Evolutionary conservation across 2,113 vertebrate genomes (phyloP), one percentile per base, ranked within the genome.

Genomic region (Zingel zingel): DNA sequence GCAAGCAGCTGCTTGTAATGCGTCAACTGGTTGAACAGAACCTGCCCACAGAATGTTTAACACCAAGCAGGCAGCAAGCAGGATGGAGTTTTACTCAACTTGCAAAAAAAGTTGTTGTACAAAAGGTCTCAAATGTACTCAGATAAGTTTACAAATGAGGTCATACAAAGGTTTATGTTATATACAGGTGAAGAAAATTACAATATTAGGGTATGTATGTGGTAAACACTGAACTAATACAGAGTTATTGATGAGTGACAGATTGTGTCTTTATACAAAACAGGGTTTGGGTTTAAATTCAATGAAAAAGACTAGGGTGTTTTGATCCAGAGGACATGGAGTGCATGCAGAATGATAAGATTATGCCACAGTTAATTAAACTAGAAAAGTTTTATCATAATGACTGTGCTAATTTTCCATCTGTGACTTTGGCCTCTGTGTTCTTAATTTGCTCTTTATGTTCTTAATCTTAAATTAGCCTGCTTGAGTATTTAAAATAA

Each of bases 401-500:
- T 65, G 74, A 54, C 43, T 61, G 10, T n/a, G 6, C 54, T 77
- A 51, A 69, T 79, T 75, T 79, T 62, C 48, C 57, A 64, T 67
- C 19, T 86, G 73, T 48, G 36, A 65, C 53, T 79, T 71, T 84
- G 58, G 48, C 61, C 70, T 64, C 13, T 23, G 13, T 76, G 64
- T 78, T 84, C 25, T 56, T 74, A 71, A 74, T 74, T 83, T 82
- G 30, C 23, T 63, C 74, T 74, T 74, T 53, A 72, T 75, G 67
- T 72, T 63, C 72, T 36, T 82, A 73, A 87, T 86, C 75, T 39
- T 75, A 79, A 84, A 84, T 84, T 71, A 77, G 78, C 16, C 19
- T 43, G 51, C 21, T 48, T 36, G 43, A 47, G 36, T 72, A 67
- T 78, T 57, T 3, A 47, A 18, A 58, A 66, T 16, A 15, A 66